Evolutionary conservation across 2,797 vertebrate species (phyloP), one percentile per base, ranked within the genome.

Genomic region (Philypnodon macrostomus): DNA sequence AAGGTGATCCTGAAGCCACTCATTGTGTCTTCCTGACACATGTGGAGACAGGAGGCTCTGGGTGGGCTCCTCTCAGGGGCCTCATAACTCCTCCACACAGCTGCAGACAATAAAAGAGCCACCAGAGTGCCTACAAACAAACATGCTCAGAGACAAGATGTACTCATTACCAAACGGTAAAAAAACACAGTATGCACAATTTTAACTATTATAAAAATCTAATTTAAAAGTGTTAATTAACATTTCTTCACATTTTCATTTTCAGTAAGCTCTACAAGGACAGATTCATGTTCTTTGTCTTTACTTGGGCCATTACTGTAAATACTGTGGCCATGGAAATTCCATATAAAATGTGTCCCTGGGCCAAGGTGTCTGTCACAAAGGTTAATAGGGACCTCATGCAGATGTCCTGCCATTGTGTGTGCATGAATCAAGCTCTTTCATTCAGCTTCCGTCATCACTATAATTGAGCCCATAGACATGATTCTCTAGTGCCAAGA

Each of bases 391-490:
- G 74, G 75, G 70, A 84, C 75, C 82, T 73, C 73, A 75, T 84
- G 82, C 85, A 88, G 84, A 88, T 85, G 84, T 84, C 77, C 75
- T 72, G 61, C 78, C 70, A 79, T 87, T 86, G 81, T 87, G 77
- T 50, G 23, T 11, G 55, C 39, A 64, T 71, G 80, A 86, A 85
- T 88, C 76, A 83, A 71, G 57, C 64, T 48, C 70, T 81, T 85
- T 87, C 80, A 83, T 75, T 81, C 75, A 77, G 81, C 81, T 74
- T 74, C 79, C 59, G 71, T 87, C 82, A 85, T 84, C 66, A 80
- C 83, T 62, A 75, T 87, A 85, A 85, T 86, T 85, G 79, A 86
- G 83, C 81, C 81, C 70, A 76, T 67, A 81, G 81, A 87, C 71
- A 32, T 56, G 48, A 68, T 78, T 71, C 67, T 71, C 66, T 61